Percentiles rank a stretch among this genome's conserved stretches.
Conservation (phyloP, 92 coral and sea anemone species). For the Umimayanthus chanpuru region DNA sequence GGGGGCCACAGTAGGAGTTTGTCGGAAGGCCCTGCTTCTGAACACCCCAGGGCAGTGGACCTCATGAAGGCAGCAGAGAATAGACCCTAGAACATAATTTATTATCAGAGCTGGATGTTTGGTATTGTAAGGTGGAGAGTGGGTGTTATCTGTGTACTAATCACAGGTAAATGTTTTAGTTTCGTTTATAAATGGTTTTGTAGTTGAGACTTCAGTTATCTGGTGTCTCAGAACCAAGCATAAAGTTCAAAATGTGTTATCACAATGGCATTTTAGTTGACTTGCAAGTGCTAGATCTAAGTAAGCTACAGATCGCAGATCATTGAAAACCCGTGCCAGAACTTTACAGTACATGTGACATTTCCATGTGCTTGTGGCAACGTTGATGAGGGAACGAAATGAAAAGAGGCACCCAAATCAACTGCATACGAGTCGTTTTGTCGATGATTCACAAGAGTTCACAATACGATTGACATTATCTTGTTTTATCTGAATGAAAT, state of each 20-base stretch:
- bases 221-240: background rate
- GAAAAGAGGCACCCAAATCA: background rate
- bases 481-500: too few relatives aligned
- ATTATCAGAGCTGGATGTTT: constrained; percentile 21
- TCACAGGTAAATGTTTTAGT: background rate
- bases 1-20: constrained; percentile 78
- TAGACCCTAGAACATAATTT: constrained; percentile 54
- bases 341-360: background rate
- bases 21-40: constrained; percentile 65
- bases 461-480: background rate
- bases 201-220: background rate
- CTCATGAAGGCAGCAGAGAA: constrained; percentile 66
- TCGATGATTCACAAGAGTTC: background rate
- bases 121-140: constrained; percentile 18
- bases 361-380: background rate
- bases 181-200: constrained; percentile 32
- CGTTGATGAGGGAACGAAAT: background rate
- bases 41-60: constrained; percentile 56
- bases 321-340: background rate
- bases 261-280: background rate
- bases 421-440: background rate
- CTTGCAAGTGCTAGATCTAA: background rate
- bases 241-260: background rate
- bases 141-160: background rate
- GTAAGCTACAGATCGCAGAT: background rate